Base-by-base conservation (phyloP, 2,888 invertebrate species). In the Lucinisca nassula region DNA sequence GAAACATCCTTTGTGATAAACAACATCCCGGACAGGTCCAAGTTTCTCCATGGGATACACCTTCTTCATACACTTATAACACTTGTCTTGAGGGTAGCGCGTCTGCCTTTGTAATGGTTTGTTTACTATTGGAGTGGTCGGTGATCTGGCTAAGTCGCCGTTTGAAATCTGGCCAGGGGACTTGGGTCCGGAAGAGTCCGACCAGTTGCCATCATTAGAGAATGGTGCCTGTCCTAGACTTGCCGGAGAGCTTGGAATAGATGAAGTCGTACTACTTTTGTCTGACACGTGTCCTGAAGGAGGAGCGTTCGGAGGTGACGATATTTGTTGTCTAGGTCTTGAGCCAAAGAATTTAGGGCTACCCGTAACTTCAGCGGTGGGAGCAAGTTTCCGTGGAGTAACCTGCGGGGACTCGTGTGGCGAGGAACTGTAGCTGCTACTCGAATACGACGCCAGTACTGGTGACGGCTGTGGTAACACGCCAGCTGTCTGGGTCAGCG, bases 1-100 rank as follows among this genome's bases (percentile, higher is more conserved):
- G 74, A 94, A 94, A 75, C 94, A 94, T 8, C 83, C 86, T 84
- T 94, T 94, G 77, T 94, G 94, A 72, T 93, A 94, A 32, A 93
- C 89, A 21, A 92, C 94, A 21, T 92, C 94, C 61, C 92, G 90
- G 0, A 92, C 89, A 8, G 94, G 94, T 0, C 94, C 94, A 0
- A 91, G 61, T 55, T 91, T 92, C 78, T 94, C 94, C 92, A 94
- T 92, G 21, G 92, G 92, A 79, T 94, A 94, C 0, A 94, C 93
- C 81, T 92, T 94, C 77, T 92, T 93, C 89, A 89, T 87, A 75
- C 94, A 94, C 10, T 87, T 83, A 45, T 93, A 89, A 74, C 94
- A 94, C 70, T 90, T 88, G 75, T 93, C 92, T 74, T 92, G 91
- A 27, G 91, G 91, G 55, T 89, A 92, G 55, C 88, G 84, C 0